Base-by-base conservation (phyloP, 2,888 invertebrate species). In the Lasiommata megera region DNA sequence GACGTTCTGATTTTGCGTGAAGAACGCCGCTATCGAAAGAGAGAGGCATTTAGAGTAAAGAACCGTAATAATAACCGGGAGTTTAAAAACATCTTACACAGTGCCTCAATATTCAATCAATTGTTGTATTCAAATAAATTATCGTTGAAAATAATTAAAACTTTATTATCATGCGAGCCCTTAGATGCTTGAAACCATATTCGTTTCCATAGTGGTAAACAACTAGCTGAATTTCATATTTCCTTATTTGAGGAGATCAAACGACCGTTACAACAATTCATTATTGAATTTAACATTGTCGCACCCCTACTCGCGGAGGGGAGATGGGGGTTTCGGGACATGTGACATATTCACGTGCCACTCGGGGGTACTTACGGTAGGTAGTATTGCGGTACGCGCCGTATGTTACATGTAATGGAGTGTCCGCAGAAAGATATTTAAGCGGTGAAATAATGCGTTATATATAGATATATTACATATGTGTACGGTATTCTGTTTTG, bases 331-430 rank as follows among this genome's bases (percentile, higher is more conserved):
- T 71, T 68, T 68, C 64, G 73, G 76, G 75, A 79, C 82, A 78
- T 73, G 81, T 84, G 85, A 87, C 87, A 85, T 84, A 84, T 86
- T 87, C 84, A 76, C 82, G 79, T 75, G 76, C 70, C 78, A 72
- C 81, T 67, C 74, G 79, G 77, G 79, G 72, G 79, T 80, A 78
- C 80, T 83, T 82, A 80, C 74, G 69, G 67, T 66, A 69, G 73
- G 71, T 77, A 77, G 74, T 75, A 76, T 74, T 76, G 77, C 69
- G 77, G 80, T 72, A 76, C 78, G 75, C 70, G 70, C 77, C 75
- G 78, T 73, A 73, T 79, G 76, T 75, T 77, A 77, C 76, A 71
- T 67, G 75, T 85, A 84, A 84, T 81, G 77, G 78, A 81, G 77
- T 76, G 70, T 71, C 71, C 71, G 65, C 68, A 71, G 70, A 69